Evolutionary conservation across 2,888 invertebrate genomes (phyloP), one percentile per base, ranked within the genome.

Genomic region (Hirtodrosophila duncani): DNA sequence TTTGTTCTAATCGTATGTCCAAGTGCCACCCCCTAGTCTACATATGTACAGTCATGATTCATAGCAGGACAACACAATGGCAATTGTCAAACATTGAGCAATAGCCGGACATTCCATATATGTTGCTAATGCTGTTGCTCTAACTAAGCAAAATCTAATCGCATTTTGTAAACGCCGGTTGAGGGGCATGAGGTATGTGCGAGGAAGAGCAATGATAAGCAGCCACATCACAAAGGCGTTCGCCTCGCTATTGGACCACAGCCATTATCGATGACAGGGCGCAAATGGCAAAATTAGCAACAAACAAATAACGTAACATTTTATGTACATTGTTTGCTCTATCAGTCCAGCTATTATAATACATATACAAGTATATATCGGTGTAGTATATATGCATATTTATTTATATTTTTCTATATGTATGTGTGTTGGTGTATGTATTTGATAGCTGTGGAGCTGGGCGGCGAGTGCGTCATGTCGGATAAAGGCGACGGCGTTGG

Each of bases 211-310:
- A 23, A 5, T 55, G 53, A 55, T 55, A 56, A 21, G 10, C 8
- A 30, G n/a, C n/a, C 11, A 8, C 39, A 16, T 30, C 16, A 6
- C 8, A 20, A 4, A 7, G 9, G 34, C n/a, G 8, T 6, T 8
- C 11, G 10, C 1, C 11, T n/a, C 3, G 7, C 42, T 45, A 10
- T 7, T 46, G 45, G 45, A 27, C 29, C 17, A n/a, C n/a, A n/a
- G 46, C 27, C 37, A 56, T 33, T 57, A 56, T 56, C 58, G 59
- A 56, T 56, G 56, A 39, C 55, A 56, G 44, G 36, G 30, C 31
- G n/a, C n/a, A n/a, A n/a, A n/a, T n/a, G n/a, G n/a, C n/a, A n/a
- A n/a, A n/a, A n/a, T n/a, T n/a, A n/a, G n/a, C 33, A 18, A 38
- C 26, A 39, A 21, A 11, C 14, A 18, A n/a, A 24, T 9, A 30